Conservation (phyloP, 2,113 vertebrate genomes). For the Donacobius atricapilla region DNA sequence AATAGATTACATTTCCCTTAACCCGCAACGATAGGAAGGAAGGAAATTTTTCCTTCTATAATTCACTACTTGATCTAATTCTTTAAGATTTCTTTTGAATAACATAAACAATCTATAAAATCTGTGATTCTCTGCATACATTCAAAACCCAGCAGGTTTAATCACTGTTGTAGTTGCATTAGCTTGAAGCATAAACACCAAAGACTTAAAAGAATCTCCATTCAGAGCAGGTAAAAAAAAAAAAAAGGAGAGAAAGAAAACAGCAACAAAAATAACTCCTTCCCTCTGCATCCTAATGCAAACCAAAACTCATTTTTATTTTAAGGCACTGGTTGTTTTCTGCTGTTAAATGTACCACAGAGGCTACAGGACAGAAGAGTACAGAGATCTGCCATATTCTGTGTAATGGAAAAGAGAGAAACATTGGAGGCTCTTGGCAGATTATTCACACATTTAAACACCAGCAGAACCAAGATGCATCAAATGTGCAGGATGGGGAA, state of each 20-base stretch:
- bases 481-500: neutral
- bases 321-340: slow-evolving; percentile 4
- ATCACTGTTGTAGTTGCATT: slow-evolving; percentile 40
- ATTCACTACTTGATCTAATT: neutral
- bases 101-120: neutral
- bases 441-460: neutral
- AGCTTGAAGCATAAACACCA: slow-evolving; percentile 56
- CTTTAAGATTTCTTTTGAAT: neutral
- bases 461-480: neutral
- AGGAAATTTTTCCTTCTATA: neutral
- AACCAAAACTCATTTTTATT: slow-evolving; percentile 6
- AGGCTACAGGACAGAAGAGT: neutral
- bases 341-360: neutral
- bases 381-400: neutral
- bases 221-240: neutral
- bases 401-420: neutral
- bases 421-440: neutral
- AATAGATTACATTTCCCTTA: neutral
- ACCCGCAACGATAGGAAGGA: neutral
- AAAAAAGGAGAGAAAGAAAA: neutral
- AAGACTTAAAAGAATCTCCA: slow-evolving; percentile 19
- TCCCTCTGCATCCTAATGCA: neutral
- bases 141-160: neutral
- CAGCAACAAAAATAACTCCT: neutral
- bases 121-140: neutral